phyloP scores from a whole-genome alignment of 92 coral and sea anemone species.

The Plumapathes pennacea region DNA sequence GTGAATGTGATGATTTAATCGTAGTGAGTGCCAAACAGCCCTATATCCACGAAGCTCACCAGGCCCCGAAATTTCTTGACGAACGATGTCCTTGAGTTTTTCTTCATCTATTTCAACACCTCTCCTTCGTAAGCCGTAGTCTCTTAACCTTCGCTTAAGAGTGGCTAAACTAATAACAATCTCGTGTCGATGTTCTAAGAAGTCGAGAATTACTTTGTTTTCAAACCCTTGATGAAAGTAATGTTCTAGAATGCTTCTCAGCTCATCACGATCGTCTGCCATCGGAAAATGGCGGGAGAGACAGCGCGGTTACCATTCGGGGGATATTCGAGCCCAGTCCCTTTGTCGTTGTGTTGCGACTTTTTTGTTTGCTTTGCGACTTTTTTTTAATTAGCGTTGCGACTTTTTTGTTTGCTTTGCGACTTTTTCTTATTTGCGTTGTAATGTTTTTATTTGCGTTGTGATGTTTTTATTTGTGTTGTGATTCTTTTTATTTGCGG shows the following conservation, averaged over 20 bases:
- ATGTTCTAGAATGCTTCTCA: constrained; percentile 18
- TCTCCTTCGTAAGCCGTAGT: constrained; percentile 47
- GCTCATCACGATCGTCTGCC: no score
- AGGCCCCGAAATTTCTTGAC: constrained; percentile 30
- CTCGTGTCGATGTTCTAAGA: constrained; percentile 45
- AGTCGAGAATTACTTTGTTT: constrained; percentile 47
- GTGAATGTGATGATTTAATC: constrained; percentile 30
- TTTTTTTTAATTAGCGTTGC: no score
- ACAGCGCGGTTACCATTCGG: no score
- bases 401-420: no score
- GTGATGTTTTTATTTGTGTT: no score
- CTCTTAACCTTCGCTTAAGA: constrained; percentile 32
- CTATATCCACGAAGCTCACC: constrained; percentile 47
- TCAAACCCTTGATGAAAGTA: constrained; percentile 51
- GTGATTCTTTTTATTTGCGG: no score
- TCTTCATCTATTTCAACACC: constrained; percentile 20
- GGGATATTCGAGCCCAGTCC: no score
- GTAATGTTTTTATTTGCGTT: no score
- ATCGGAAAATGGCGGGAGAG: no score
- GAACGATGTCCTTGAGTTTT: constrained; percentile 27
- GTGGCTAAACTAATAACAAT: constrained; percentile 55
- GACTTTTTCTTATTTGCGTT: no score
- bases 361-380: no score
- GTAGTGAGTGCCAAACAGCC: constrained; percentile 42
- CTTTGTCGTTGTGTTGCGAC: no score